Evolutionary conservation across 2,888 invertebrate species (phyloP).

Genomic region (Caenorhabditis plicata): DNA sequence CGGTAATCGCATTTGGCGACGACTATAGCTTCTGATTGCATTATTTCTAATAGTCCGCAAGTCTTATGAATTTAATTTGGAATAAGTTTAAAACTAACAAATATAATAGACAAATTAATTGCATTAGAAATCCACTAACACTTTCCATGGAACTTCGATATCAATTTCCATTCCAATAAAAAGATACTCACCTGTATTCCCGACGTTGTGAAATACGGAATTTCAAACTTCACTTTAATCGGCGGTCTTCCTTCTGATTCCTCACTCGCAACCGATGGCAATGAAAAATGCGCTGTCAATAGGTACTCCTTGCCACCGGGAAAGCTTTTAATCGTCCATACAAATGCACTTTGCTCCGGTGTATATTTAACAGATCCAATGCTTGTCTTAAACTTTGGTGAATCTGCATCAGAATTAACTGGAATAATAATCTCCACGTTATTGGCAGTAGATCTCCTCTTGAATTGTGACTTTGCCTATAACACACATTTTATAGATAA

Average conservation of each 20-base stretch:
- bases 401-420: conserved; percentile 93
- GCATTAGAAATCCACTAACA: no score
- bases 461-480: conserved; percentile 92
- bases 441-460: conserved; percentile 93
- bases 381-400: conserved; percentile 79
- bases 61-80: no score
- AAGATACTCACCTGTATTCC: conserved; percentile 84
- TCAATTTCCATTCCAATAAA: no score
- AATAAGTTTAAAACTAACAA: no score
- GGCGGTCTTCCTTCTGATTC: conserved; percentile 94
- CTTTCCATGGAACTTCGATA: no score
- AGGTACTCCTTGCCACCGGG: conserved; percentile 82
- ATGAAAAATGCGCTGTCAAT: conserved; percentile 94
- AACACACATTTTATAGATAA: conserved; percentile 6
- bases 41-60: no score
- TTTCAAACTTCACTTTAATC: conserved; percentile 97
- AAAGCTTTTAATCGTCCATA: conserved; percentile 74
- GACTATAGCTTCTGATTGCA: no score
- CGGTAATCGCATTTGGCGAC: no score
- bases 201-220: conserved; percentile 96
- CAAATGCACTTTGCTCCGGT: conserved; percentile 92
- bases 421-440: conserved; percentile 96
- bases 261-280: conserved; percentile 92
- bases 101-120: no score
- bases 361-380: conserved; percentile 90